Evolutionary conservation across 2,113 vertebrate species (phyloP).

Genomic region (Microtus richardsoni): DNA sequence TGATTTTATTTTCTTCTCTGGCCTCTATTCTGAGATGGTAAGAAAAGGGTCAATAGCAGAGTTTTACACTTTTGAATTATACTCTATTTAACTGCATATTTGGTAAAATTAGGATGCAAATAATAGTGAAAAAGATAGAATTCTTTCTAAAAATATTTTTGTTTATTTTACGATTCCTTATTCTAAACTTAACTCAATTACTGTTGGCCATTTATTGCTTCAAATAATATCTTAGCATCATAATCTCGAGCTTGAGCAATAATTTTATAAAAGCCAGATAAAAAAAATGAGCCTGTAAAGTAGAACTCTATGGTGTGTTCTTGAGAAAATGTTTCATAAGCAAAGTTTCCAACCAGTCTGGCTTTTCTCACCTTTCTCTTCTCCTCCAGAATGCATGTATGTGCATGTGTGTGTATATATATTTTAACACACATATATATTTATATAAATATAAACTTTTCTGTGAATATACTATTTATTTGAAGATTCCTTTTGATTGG

Average conservation of each 20-base stretch:
- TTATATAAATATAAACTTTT: neutral
- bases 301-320: neutral
- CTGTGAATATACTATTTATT: neutral
- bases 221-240: neutral
- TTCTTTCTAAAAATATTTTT: slow-evolving; percentile 34
- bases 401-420: no score
- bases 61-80: neutral
- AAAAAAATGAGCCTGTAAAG: neutral
- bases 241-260: neutral
- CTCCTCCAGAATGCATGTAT: neutral
- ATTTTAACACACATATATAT: no score
- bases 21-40: neutral
- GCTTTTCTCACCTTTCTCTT: neutral
- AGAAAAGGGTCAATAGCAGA: slow-evolving; percentile 16
- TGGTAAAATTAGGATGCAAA: neutral
- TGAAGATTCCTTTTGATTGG: neutral
- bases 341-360: neutral
- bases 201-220: neutral
- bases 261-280: slow-evolving; percentile 41
- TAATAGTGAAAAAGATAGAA: neutral
- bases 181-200: neutral
- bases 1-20: neutral
- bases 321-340: neutral
- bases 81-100: neutral
- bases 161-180: neutral